A percentile compares a stretch with the other conserved stretches of the same genome.
Conservation (phyloP, 2,113 vertebrate genomes). For the Ginglymostoma cirratum region DNA sequence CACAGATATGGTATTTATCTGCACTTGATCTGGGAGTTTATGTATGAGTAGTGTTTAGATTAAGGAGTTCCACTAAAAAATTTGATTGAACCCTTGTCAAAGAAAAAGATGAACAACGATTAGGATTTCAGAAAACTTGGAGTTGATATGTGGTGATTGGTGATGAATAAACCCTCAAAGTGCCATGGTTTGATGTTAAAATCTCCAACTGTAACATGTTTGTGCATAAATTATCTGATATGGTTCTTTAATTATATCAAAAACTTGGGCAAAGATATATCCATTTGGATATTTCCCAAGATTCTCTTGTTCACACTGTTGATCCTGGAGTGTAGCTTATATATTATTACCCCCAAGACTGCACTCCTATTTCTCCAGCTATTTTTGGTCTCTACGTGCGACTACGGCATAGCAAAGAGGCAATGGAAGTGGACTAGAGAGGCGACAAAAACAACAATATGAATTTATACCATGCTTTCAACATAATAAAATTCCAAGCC, state of each 20-base stretch:
- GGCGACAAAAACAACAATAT: background rate
- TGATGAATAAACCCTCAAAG: background rate
- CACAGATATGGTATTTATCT: background rate
- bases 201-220: background rate
- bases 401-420: background rate
- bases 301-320: background rate
- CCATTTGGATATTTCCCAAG: background rate
- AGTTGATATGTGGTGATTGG: background rate
- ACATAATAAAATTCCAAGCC: too few relatives aligned
- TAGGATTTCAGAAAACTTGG: background rate
- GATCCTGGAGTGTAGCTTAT: background rate
- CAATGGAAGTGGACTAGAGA: background rate
- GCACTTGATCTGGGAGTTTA: background rate
- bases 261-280: background rate
- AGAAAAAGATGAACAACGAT: background rate
- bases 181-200: background rate
- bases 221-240: background rate
- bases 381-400: background rate
- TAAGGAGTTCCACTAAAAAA: background rate
- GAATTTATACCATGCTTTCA: background rate
- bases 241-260: conserved; percentile 3
- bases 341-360: background rate
- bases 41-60: background rate
- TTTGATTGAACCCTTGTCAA: background rate
- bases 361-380: background rate